phyloP scores from a whole-genome alignment of 2,888 invertebrate genomes.

The Villa cingulata region DNA sequence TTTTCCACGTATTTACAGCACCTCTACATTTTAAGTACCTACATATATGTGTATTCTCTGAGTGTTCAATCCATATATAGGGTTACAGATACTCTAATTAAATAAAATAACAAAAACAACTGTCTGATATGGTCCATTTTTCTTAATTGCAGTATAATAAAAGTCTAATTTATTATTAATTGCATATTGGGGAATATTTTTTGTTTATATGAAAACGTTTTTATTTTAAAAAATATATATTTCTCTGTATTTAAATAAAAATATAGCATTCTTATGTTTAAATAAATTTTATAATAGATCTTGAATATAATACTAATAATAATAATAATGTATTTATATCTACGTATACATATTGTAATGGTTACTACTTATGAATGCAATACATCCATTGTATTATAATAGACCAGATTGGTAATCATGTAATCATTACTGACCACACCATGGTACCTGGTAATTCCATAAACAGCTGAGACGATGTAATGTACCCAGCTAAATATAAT shows the following conservation, averaged over 20 bases:
- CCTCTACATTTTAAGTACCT: too few relatives aligned
- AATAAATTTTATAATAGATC: too few relatives aligned
- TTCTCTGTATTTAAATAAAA: background rate
- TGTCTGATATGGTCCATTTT: slow-evolving; percentile 10
- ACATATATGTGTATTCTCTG: background rate
- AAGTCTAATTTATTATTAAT: slow-evolving; percentile 15
- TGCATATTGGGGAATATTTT: slow-evolving; percentile 11
- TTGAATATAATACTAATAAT: too few relatives aligned
- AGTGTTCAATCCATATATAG: slow-evolving; percentile 4
- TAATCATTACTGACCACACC: slow-evolving; percentile 4
- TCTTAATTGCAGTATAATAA: slow-evolving; percentile 15
- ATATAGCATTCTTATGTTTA: too few relatives aligned
- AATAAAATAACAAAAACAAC: slow-evolving; percentile 9
- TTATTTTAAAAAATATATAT: background rate
- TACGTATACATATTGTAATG: too few relatives aligned
- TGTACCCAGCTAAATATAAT: too few relatives aligned
- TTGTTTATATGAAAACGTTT: too few relatives aligned
- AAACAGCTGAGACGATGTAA: slow-evolving; percentile 6
- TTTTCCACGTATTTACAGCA: too few relatives aligned
- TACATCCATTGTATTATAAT: too few relatives aligned
- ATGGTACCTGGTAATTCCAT: slow-evolving; percentile 10
- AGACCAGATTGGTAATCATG: slow-evolving; percentile 4
- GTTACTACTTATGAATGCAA: too few relatives aligned
- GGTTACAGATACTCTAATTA: slow-evolving; percentile 11
- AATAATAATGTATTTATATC: too few relatives aligned